Evolutionary conservation across 2,797 vertebrate genomes (phyloP), one percentile per base, ranked within the genome.

Genomic region (Amblyopsis hoosieri): DNA sequence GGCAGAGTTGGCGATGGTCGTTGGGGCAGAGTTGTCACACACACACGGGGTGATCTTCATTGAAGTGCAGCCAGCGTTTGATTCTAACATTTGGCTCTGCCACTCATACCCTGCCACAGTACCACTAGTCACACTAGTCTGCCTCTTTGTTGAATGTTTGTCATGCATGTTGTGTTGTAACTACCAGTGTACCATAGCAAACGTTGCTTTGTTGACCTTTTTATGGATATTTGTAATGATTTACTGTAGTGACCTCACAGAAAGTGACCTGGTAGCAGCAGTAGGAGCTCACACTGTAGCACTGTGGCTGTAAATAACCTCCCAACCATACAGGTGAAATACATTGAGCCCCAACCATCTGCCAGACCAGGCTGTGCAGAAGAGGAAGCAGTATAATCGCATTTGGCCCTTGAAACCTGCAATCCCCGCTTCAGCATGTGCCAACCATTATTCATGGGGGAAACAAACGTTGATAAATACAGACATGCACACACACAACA

Each of bases 391-490:
- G 37, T 11, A 75, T 66, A 62, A 82, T 78, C 78, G 51, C 54
- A 47, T 57, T 46, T 67, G 57, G 48, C 54, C 57, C 53, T 47
- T 60, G 45, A 54, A 50, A 59, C 49, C 50, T 54, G 13, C 50
- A 54, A 14, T 15, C 66, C 19, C 13, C 2, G 17, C 63, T 54
- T 65, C 56, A 53, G n/a, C 62, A 0, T 68, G 77, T 12, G 53
- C 46, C 29, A 50, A 80, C 74, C 65, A 2, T 74, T 74, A 68
- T 49, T 31, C 45, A 73, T 49, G 60, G 29, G 42, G 13, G 56
- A 48, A 72, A 64, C 57, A 72, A 73, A 45, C 89, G 85, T 89
- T 90, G 72, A 86, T 60, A 85, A 66, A 13, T 31, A 12, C 45
- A 47, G 45, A 59, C 57, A 59, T 4, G 14, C 3, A 45, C 31